A percentile compares a stretch with the other conserved stretches of the same genome.
Evolutionary conservation across 2,113 vertebrate species (phyloP).

Genomic region (Reinhardtius hippoglossoides): DNA sequence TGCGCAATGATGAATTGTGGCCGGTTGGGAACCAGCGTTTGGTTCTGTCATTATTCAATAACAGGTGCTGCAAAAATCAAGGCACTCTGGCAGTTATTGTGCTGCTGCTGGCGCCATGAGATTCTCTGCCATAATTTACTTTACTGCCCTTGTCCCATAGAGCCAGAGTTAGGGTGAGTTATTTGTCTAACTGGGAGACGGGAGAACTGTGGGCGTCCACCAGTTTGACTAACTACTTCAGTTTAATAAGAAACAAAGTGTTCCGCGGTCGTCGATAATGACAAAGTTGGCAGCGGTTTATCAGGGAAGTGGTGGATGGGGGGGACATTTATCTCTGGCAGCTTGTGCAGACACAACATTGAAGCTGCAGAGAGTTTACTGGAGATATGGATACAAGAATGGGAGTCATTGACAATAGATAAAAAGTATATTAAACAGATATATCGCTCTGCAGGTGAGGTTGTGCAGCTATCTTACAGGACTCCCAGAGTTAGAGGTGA

Average conservation of each 20-base stretch:
- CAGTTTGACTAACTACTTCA: conserved; percentile 38
- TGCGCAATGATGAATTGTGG: conserved; percentile 73
- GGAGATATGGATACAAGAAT: not conserved
- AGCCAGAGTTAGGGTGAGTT: conserved; percentile 41
- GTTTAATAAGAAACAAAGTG: conserved; percentile 51
- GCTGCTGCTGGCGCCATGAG: conserved; percentile 46
- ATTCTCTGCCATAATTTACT: conserved; percentile 70
- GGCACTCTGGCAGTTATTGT: conserved; percentile 67
- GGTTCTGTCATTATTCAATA: conserved; percentile 77
- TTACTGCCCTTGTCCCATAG: conserved; percentile 31
- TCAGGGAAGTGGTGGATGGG: conserved; percentile 11
- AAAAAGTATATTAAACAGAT: not conserved
- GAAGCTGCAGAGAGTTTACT: conserved; percentile 7
- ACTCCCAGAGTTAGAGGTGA: not conserved
- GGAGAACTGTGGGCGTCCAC: conserved; percentile 35
- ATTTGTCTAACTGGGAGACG: conserved; percentile 52
- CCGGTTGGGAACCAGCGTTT: conserved; percentile 65
- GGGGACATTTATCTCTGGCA: conserved; percentile 30
- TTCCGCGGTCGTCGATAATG: conserved; percentile 42
- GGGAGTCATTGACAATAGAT: not conserved
- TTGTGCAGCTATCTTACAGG: not conserved
- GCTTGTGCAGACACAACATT: conserved; percentile 21
- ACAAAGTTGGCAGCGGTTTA: conserved; percentile 36
- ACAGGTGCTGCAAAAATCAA: conserved; percentile 68
- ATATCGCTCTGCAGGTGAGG: not conserved